phyloP scores from a whole-genome alignment of 2,797 vertebrate species.

The Notolepis coatsorum region DNA sequence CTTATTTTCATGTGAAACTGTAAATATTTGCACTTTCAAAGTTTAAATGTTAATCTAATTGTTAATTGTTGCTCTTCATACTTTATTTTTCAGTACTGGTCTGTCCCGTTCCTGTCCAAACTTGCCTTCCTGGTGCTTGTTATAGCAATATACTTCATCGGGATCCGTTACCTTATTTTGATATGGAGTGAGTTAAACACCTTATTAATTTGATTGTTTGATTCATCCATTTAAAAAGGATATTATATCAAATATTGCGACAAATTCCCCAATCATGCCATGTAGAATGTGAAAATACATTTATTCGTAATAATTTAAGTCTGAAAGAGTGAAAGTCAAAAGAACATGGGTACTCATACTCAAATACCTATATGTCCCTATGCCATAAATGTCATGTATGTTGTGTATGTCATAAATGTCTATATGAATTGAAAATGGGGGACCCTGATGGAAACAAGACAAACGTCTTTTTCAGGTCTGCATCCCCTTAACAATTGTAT shows the following conservation, averaged over 20 bases:
- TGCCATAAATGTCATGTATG: no score
- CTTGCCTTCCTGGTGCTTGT: slow-evolving; percentile 88
- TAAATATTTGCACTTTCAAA: no score
- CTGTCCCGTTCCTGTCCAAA: slow-evolving; percentile 91
- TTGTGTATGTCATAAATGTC: no score
- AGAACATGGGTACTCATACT: background rate
- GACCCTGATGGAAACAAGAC: no score
- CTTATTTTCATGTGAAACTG: background rate
- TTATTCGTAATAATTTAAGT: slow-evolving; percentile 2
- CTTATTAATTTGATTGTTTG: background rate
- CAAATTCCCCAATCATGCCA: no score
- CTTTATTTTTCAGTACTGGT: slow-evolving; percentile 91
- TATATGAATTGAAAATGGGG: no score
- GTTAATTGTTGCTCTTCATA: no score
- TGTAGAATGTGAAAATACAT: no score
- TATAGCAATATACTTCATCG: slow-evolving; percentile 86
- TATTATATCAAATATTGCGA: background rate
- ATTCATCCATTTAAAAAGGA: background rate
- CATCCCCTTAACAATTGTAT: no score
- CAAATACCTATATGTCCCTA: no score
- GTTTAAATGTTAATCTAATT: background rate
- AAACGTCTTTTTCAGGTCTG: no score
- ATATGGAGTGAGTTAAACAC: slow-evolving; percentile 91
- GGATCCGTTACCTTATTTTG: slow-evolving; percentile 92
- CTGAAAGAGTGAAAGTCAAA: slow-evolving; percentile 48